phyloP scores from a whole-genome alignment of 2,888 invertebrate genomes.

The Aspidapion aeneum region DNA sequence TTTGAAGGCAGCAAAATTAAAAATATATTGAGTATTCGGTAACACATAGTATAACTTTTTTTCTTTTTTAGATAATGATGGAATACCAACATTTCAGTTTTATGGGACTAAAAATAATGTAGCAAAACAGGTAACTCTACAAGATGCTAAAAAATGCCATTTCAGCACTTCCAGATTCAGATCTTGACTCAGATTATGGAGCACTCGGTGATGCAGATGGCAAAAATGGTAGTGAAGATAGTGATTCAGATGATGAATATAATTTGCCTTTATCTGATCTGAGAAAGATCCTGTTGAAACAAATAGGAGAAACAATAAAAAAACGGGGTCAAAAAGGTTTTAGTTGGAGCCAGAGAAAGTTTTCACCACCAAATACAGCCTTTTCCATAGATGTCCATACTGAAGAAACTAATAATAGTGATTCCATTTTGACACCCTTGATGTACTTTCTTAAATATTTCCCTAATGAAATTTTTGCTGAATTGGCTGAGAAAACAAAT shows the following conservation, averaged over 20 bases:
- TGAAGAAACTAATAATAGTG: slow-evolving; percentile 10
- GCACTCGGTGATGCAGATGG: slow-evolving; percentile 5
- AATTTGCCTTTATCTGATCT: slow-evolving; percentile 12
- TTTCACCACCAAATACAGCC: neutral
- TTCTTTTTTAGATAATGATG: slow-evolving; percentile 14
- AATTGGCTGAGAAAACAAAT: slow-evolving; percentile 20
- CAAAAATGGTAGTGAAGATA: slow-evolving; percentile 1
- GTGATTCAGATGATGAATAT: slow-evolving; percentile 7
- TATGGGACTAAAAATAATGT: slow-evolving; percentile 12
- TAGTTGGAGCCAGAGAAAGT: slow-evolving; percentile 9
- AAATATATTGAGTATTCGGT: neutral
- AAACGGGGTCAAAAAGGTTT: slow-evolving; percentile 8
- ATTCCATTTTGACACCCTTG: slow-evolving; percentile 15
- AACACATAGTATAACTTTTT: slow-evolving; percentile 4
- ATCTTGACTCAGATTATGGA: slow-evolving; percentile 10
- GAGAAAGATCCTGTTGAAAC: neutral
- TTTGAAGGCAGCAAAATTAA: slow-evolving; percentile 2
- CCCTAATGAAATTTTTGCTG: slow-evolving; percentile 13
- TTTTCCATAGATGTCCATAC: neutral
- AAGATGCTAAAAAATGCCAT: slow-evolving; percentile 15
- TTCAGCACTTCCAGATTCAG: slow-evolving; percentile 14
- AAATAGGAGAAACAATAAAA: slow-evolving; percentile 7
- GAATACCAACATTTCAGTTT: slow-evolving; percentile 12
- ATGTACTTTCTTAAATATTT: slow-evolving; percentile 22
- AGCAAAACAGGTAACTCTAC: slow-evolving; percentile 14